These are phyloP conservation scores for Pluvianellus socialis DNA, from an alignment of 2,113 vertebrate species.

Conservation along the genomic window DNA sequence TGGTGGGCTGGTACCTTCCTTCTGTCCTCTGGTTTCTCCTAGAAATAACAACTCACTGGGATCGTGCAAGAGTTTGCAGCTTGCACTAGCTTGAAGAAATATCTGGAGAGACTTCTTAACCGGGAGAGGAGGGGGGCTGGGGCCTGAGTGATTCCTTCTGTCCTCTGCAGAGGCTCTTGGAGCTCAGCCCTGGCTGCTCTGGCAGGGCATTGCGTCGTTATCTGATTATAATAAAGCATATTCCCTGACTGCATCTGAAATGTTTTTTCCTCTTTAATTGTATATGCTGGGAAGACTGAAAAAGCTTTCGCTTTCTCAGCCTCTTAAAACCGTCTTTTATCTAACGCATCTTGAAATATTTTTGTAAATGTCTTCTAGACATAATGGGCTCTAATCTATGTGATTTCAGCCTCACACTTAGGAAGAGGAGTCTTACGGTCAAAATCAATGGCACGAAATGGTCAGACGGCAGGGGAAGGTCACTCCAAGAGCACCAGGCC, in stretches of 20 bases:
- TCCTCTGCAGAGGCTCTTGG: neutral
- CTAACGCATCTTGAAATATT: neutral
- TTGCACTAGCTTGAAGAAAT: neutral
- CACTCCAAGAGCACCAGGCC: neutral
- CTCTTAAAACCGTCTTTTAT: neutral
- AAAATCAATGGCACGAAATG: neutral
- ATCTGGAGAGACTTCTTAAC: neutral
- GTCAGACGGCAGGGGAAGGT: neutral
- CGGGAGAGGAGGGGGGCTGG: neutral
- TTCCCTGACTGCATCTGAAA: neutral
- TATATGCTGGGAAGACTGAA: neutral
- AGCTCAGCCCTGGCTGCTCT: neutral
- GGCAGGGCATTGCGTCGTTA: neutral
- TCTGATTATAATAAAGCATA: neutral
- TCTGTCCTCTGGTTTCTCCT: neutral
- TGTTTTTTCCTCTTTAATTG: neutral
- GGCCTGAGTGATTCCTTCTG: neutral
- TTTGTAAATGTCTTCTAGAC: neutral
- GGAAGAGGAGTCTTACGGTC: neutral
- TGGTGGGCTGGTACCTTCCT: neutral
- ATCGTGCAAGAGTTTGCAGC: neutral
- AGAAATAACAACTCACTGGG: neutral
- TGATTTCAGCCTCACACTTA: neutral
- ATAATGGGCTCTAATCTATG: neutral
- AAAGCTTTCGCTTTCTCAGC: neutral